Conservation (phyloP, 2,888 invertebrate species). For the Cyclophora albipunctata region DNA sequence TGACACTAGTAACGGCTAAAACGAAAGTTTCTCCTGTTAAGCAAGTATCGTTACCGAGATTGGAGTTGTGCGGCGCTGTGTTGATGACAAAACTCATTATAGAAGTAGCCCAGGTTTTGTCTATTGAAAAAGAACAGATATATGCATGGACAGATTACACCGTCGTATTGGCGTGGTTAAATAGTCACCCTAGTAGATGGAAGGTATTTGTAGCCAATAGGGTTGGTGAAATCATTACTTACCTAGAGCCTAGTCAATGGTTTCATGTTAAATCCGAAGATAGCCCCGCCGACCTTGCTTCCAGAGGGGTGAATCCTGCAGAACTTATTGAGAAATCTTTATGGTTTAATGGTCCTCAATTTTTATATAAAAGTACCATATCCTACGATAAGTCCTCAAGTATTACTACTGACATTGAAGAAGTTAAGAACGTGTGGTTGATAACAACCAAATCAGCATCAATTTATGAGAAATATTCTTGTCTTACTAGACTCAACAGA, state of each 20-base stretch:
- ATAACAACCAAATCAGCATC: neutral
- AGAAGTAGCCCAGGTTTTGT: neutral
- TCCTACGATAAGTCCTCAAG: neutral
- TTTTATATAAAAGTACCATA: neutral
- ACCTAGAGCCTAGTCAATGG: neutral
- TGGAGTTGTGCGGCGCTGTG: too few species aligned
- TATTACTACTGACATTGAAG: neutral
- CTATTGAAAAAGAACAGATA: neutral
- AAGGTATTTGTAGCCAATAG: neutral
- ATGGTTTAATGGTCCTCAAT: too few species aligned
- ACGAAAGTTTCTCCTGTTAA: too few species aligned
- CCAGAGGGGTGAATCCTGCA: too few species aligned
- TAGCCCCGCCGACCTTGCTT: too few species aligned
- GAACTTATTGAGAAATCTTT: too few species aligned
- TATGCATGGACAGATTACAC: conserved; percentile 2
- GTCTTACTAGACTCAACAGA: neutral
- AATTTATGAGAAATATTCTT: neutral
- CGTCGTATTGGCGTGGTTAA: neutral
- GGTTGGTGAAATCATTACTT: neutral
- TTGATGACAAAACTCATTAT: too few species aligned
- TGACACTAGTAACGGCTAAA: too few species aligned
- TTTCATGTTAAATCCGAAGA: too few species aligned
- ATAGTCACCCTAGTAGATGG: neutral
- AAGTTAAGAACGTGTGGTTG: neutral
- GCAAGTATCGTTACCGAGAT: too few species aligned